A percentile compares a stretch with the other conserved stretches of the same genome.
These are phyloP conservation scores for Pinctada fucata DNA, from an alignment of 2,888 invertebrate genomes.

Conservation along the genomic window DNA sequence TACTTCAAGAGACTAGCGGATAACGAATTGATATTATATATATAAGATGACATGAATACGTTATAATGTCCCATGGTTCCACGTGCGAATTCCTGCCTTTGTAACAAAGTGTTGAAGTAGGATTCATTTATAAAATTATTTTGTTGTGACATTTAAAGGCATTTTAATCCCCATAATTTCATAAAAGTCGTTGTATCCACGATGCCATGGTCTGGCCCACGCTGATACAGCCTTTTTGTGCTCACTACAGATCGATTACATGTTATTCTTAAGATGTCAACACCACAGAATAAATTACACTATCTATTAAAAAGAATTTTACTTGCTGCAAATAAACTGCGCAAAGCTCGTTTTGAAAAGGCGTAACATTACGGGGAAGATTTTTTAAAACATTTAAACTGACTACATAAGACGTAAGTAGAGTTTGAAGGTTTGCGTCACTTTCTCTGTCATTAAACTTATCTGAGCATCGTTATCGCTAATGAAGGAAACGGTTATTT, in stretches of 20 bases:
- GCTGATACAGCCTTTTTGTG: neutral
- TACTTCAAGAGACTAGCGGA: no score
- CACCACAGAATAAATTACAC: neutral
- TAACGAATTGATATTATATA: no score
- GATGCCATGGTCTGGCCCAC: neutral
- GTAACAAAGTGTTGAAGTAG: neutral
- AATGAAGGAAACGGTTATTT: no score
- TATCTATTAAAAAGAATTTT: neutral
- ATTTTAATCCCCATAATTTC: no score
- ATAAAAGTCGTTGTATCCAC: neutral
- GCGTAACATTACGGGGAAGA: neutral
- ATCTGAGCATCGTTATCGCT: no score
- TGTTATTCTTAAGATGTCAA: neutral
- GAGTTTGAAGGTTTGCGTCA: no score
- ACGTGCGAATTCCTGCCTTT: no score
- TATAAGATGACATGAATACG: no score
- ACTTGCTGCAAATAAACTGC: neutral
- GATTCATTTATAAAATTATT: neutral
- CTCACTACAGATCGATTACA: neutral
- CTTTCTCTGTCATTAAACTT: no score
- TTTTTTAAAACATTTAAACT: neutral
- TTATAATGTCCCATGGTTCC: no score
- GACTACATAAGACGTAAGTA: neutral
- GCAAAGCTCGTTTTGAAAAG: neutral
- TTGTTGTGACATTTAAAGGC: neutral